Conservation (phyloP, 1,140 invertebrate genomes). For the Trichogramma pretiosum region DNA sequence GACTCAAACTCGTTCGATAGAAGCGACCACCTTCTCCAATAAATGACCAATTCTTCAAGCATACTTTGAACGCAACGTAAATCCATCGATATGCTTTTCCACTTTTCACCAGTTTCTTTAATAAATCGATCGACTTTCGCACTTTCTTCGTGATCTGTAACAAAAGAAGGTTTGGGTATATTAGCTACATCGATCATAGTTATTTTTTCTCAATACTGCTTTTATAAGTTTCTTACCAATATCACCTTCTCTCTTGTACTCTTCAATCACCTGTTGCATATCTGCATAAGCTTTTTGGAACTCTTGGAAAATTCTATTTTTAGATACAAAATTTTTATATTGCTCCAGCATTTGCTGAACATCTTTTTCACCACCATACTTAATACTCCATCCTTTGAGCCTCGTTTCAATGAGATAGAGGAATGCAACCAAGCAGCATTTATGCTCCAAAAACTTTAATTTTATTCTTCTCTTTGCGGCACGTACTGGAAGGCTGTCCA, state of each 20-base stretch:
- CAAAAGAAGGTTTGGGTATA: slow-evolving; percentile 5
- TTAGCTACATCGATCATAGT: background rate
- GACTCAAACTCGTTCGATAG: slow-evolving; percentile 63
- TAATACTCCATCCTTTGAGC: slow-evolving; percentile 77
- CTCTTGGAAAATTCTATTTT: slow-evolving; percentile 86
- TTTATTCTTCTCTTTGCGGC: slow-evolving; percentile 69
- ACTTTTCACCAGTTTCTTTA: slow-evolving; percentile 74
- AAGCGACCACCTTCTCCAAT: slow-evolving; percentile 78
- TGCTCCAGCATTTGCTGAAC: slow-evolving; percentile 77
- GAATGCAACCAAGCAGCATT: slow-evolving; percentile 85
- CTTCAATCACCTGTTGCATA: slow-evolving; percentile 84
- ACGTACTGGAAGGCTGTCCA: slow-evolving; percentile 60
- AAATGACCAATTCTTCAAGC: slow-evolving; percentile 76
- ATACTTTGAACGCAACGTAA: slow-evolving; percentile 81
- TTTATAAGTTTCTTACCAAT: slow-evolving; percentile 60
- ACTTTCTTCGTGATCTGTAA: slow-evolving; percentile 62
- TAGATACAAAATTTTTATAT: slow-evolving; percentile 84
- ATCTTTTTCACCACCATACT: slow-evolving; percentile 76
- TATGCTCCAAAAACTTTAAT: slow-evolving; percentile 84
- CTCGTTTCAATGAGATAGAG: slow-evolving; percentile 82
- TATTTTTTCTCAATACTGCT: too few species aligned
- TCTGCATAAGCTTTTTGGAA: slow-evolving; percentile 87
- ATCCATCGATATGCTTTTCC: slow-evolving; percentile 84
- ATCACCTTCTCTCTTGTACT: slow-evolving; percentile 79
- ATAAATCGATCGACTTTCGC: slow-evolving; percentile 75